Percentiles rank a stretch among this genome's conserved stretches.
Conservation (phyloP, 2,113 vertebrate species). For the Monarcha castaneiventris region DNA sequence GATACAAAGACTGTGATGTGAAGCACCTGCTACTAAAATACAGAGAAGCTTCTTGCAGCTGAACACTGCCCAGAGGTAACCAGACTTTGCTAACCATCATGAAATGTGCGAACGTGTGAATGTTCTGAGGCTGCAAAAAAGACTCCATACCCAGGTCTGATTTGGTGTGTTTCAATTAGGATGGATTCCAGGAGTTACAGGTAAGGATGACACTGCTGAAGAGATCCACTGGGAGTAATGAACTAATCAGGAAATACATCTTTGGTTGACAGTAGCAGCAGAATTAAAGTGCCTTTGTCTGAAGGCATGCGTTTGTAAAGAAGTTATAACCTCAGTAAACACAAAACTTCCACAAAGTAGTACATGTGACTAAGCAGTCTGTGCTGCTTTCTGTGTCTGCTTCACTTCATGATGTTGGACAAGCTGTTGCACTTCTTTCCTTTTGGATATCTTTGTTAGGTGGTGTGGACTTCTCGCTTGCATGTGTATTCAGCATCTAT, state of each 20-base stretch:
- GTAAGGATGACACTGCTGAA: neutral
- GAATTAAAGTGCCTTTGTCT: neutral
- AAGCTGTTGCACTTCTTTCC: constrained; percentile 16
- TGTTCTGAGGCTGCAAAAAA: neutral
- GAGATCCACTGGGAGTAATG: neutral
- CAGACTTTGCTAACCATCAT: neutral
- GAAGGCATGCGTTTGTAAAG: neutral
- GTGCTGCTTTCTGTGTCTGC: neutral
- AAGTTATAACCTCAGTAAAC: neutral
- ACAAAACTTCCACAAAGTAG: neutral
- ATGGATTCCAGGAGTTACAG: neutral
- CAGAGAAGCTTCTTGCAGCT: neutral
- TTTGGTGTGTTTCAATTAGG: neutral
- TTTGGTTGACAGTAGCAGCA: neutral
- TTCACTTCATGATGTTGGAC: neutral
- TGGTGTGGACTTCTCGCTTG: neutral
- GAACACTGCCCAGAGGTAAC: neutral
- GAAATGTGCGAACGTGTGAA: neutral
- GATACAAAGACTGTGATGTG: neutral
- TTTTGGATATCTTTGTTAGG: constrained; percentile 20
- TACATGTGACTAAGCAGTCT: neutral
- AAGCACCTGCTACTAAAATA: neutral
- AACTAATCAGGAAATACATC: neutral
- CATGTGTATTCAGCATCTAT: constrained; percentile 40
- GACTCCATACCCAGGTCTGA: neutral